These are phyloP conservation scores for Poeciliopsis infans DNA, from an alignment of 2,797 vertebrate species.

Conservation along the genomic window DNA sequence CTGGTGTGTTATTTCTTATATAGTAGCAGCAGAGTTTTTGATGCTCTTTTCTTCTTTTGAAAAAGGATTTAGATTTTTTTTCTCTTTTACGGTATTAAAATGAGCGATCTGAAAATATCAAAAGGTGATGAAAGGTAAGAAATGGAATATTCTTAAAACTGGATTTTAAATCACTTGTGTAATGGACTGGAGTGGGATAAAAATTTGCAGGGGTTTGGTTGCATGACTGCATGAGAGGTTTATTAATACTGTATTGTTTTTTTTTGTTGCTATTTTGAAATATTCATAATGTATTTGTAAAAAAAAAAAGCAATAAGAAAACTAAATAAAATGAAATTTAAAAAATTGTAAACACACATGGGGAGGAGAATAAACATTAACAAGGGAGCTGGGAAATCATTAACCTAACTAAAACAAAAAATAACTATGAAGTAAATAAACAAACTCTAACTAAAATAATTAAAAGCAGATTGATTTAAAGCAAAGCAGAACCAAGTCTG, in stretches of 20 bases:
- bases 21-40: constrained; percentile 28
- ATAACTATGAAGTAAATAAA: no score
- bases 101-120: neutral
- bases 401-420: no score
- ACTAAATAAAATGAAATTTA: neutral
- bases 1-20: constrained; percentile 30
- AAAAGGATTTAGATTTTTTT: neutral
- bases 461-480: no score
- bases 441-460: no score
- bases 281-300: neutral
- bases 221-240: neutral
- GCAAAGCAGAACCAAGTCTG: no score
- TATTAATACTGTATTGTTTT: neutral
- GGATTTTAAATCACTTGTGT: neutral
- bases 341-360: neutral
- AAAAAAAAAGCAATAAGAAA: neutral
- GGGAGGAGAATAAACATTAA: no score
- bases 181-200: neutral
- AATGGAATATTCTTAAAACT: neutral
- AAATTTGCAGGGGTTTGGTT: neutral
- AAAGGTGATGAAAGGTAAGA: constrained; percentile 39
- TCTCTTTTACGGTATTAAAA: neutral
- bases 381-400: no score
- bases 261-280: neutral
- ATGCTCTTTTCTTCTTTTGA: neutral